Evolutionary conservation across 2,888 invertebrate genomes (phyloP).

Genomic region (Amblyjoppa fuscipennis): DNA sequence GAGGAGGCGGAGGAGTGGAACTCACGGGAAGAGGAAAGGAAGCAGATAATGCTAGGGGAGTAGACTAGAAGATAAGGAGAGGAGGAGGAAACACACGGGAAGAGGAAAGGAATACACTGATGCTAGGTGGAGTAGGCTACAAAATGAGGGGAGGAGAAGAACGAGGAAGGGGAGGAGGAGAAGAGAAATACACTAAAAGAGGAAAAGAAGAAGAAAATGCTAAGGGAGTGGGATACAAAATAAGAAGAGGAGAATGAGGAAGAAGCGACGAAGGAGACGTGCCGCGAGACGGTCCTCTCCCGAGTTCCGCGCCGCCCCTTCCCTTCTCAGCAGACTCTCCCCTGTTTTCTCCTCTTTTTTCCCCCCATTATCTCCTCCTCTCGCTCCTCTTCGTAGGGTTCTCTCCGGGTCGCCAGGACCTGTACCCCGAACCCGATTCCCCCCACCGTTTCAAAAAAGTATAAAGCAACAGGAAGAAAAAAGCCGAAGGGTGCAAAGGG

Average conservation of each 20-base stretch:
- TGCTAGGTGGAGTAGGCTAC: too few relatives aligned
- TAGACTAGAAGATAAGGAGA: slow-evolving; percentile 40
- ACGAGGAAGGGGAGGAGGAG: neutral
- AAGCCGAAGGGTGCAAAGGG: slow-evolving; percentile 40
- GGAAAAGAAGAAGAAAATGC: slow-evolving; percentile 50
- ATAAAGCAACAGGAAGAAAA: neutral
- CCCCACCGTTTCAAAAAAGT: slow-evolving; percentile 9
- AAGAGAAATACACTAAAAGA: slow-evolving; percentile 25
- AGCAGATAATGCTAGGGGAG: slow-evolving; percentile 52
- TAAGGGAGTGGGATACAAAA: slow-evolving; percentile 51
- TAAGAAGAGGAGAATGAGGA: slow-evolving; percentile 1
- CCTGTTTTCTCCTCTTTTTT: slow-evolving; percentile 17
- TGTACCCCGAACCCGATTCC: slow-evolving; percentile 44
- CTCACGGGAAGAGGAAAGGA: slow-evolving; percentile 31
- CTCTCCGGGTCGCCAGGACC: neutral
- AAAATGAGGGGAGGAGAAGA: too few relatives aligned
- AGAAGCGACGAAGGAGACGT: slow-evolving; percentile 48
- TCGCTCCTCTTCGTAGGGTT: neutral
- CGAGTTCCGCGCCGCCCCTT: slow-evolving; percentile 32
- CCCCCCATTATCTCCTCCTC: slow-evolving; percentile 9
- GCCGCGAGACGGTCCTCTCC: slow-evolving; percentile 54
- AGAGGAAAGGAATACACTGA: neutral
- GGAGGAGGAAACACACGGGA: neutral
- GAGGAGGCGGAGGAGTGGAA: slow-evolving; percentile 7
- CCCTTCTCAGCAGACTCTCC: slow-evolving; percentile 29